Percentiles rank a stretch among this genome's conserved stretches.
These are phyloP conservation scores for Poecilia picta DNA, from an alignment of 2,797 vertebrate species.

Conservation along the genomic window DNA sequence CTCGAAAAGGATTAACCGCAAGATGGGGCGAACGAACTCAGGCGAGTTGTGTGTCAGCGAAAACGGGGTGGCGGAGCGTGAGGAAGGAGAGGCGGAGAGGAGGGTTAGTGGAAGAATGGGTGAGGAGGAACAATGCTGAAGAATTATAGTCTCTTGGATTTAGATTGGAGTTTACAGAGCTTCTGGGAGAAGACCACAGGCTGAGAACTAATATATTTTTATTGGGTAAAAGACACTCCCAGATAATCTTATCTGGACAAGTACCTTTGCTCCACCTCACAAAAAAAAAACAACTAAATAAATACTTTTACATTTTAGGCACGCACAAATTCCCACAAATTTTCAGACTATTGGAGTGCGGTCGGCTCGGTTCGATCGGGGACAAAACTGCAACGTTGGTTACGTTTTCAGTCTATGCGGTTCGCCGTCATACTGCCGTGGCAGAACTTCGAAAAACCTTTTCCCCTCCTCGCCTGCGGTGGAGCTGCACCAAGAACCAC, in stretches of 20 bases:
- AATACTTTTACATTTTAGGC: constrained; percentile 37
- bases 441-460: no score
- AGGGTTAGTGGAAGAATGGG: constrained; percentile 15
- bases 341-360: background rate
- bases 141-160: constrained; percentile 37
- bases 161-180: constrained; percentile 46
- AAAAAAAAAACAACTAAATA: constrained; percentile 39
- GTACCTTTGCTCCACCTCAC: constrained; percentile 30
- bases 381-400: no score
- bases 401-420: no score
- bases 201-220: constrained; percentile 48
- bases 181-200: constrained; percentile 38
- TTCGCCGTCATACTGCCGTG: no score
- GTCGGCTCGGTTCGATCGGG: no score
- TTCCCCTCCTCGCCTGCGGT: no score
- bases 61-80: constrained; percentile 25
- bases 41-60: constrained; percentile 72
- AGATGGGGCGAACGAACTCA: constrained; percentile 59
- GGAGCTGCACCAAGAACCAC: no score
- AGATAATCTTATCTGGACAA: constrained; percentile 10
- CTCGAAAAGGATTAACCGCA: constrained; percentile 72
- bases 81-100: background rate
- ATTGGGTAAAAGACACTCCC: constrained; percentile 38
- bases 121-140: constrained; percentile 8
- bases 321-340: constrained; percentile 34